Evolutionary conservation across 2,113 vertebrate genomes (phyloP).

Genomic region (Eulemur macaco): DNA sequence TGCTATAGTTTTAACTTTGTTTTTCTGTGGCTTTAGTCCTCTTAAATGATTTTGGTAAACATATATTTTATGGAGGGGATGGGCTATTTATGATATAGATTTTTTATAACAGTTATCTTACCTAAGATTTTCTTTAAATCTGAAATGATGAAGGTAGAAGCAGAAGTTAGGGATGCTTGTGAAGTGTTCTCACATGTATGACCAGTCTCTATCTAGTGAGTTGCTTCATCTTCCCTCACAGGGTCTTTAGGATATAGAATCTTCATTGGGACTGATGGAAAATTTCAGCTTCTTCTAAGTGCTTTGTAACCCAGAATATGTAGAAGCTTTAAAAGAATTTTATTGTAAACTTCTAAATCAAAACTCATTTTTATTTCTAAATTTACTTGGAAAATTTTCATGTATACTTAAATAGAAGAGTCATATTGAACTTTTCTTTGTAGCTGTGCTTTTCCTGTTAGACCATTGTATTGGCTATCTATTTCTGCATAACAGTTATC

Average conservation of each 20-base stretch:
- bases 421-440: background rate
- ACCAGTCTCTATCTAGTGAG: background rate
- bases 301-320: background rate
- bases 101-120: background rate
- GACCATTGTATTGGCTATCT: background rate
- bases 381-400: conserved; percentile 32
- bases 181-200: background rate
- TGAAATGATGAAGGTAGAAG: background rate
- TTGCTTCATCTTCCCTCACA: background rate
- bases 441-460: conserved; percentile 9
- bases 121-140: conserved; percentile 36
- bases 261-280: background rate
- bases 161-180: background rate
- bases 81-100: background rate
- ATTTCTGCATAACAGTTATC: background rate
- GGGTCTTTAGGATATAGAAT: background rate
- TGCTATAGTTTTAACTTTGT: background rate
- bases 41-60: conserved; percentile 19
- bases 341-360: conserved; percentile 31
- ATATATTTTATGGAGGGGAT: background rate
- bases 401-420: background rate
- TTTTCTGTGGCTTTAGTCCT: background rate
- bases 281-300: conserved; percentile 21
- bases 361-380: conserved; percentile 21
- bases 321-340: background rate